Conservation (phyloP, 92 coral and sea anemone species). For the Phymanthus crucifer region DNA sequence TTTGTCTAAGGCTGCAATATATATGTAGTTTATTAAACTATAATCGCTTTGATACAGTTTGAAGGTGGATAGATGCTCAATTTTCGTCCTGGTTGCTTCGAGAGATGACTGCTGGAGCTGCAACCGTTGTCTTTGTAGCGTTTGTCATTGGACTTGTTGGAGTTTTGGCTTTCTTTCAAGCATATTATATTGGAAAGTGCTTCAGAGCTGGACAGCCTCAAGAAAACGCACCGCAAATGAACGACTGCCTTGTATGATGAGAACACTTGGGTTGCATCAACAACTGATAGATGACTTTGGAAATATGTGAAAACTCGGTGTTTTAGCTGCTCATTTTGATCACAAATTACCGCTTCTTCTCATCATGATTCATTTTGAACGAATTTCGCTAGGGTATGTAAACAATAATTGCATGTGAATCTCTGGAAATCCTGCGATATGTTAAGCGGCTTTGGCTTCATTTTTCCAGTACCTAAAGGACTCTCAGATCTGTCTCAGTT, state of each 20-base stretch:
- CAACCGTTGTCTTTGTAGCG: slow-evolving; percentile 78
- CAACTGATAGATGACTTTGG: neutral
- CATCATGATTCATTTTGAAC: neutral
- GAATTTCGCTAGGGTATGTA: neutral
- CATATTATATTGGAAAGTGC: slow-evolving; percentile 94
- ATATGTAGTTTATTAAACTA: neutral
- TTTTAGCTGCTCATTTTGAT: neutral
- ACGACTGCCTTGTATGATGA: slow-evolving; percentile 26
- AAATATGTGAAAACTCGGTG: neutral
- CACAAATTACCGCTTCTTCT: neutral
- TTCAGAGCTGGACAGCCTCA: slow-evolving; percentile 95
- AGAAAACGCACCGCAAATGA: slow-evolving; percentile 67
- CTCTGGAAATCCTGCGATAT: too few relatives aligned
- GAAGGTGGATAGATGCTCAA: neutral
- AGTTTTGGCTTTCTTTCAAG: slow-evolving; percentile 89
- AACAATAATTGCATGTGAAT: too few relatives aligned
- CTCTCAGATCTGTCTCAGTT: too few relatives aligned
- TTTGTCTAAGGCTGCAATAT: neutral
- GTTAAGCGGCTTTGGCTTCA: too few relatives aligned
- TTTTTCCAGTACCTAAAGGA: too few relatives aligned
- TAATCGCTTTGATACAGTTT: neutral
- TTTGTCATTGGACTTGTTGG: slow-evolving; percentile 83
- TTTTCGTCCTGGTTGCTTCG: neutral
- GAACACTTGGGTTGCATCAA: neutral
- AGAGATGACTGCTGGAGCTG: slow-evolving; percentile 62